A percentile compares a stretch with the other conserved stretches of the same genome.
Evolutionary conservation across 2,797 vertebrate genomes (phyloP).

Genomic region (Gymnoscopelus braueri): DNA sequence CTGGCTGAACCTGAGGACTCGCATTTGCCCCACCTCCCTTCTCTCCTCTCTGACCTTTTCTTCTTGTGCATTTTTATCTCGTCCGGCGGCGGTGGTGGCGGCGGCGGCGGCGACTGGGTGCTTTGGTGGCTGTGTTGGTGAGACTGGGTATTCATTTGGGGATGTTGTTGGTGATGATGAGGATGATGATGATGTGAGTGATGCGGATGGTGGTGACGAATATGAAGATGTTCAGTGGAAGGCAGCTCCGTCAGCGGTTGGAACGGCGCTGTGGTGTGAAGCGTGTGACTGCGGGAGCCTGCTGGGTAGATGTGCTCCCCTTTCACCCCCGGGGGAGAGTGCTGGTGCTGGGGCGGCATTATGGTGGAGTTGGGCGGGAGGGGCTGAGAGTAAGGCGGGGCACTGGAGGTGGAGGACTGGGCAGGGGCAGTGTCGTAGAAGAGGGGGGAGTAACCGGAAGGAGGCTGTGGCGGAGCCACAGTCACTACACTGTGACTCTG

Average conservation of each 20-base stretch:
- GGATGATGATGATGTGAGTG: slow-evolving; percentile 75
- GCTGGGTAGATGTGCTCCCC: slow-evolving; percentile 84
- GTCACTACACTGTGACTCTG: slow-evolving; percentile 78
- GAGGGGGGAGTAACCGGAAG: slow-evolving; percentile 81
- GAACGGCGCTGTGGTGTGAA: slow-evolving; percentile 80
- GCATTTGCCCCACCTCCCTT: slow-evolving; percentile 79
- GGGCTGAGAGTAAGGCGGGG: slow-evolving; percentile 81
- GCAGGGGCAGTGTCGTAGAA: slow-evolving; percentile 81
- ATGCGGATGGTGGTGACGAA: slow-evolving; percentile 66
- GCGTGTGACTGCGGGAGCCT: slow-evolving; percentile 75
- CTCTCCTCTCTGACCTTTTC: slow-evolving; percentile 80
- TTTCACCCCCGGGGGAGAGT: slow-evolving; percentile 82
- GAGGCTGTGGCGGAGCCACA: slow-evolving; percentile 76
- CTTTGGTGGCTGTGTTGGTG: slow-evolving; percentile 71
- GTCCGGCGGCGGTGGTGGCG: slow-evolving; percentile 62
- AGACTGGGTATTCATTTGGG: slow-evolving; percentile 70
- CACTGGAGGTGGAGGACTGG: slow-evolving; percentile 76
- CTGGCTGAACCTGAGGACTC: slow-evolving; percentile 72
- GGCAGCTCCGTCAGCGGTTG: slow-evolving; percentile 80
- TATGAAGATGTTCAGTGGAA: slow-evolving; percentile 78
- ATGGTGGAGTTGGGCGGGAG: slow-evolving; percentile 84
- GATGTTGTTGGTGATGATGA: slow-evolving; percentile 80
- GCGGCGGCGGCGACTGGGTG: slow-evolving; percentile 60
- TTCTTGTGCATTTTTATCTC: slow-evolving; percentile 81
- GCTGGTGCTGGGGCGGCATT: slow-evolving; percentile 83